Evolutionary conservation across 2,797 vertebrate genomes (phyloP).

Genomic region (Notolepis coatsorum): DNA sequence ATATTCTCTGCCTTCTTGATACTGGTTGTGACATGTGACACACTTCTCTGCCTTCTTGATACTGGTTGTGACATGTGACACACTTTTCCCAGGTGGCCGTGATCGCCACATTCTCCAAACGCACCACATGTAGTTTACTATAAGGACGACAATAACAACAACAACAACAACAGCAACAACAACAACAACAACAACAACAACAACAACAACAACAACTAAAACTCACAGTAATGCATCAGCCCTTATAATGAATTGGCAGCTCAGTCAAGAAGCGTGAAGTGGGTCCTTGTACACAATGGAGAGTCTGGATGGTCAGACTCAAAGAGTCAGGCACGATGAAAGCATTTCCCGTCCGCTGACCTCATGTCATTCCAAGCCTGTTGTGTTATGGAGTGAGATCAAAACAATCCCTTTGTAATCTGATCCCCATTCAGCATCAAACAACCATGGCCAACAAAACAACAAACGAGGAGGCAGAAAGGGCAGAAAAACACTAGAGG

Average conservation of each 20-base stretch:
- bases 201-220: background rate
- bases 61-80: background rate
- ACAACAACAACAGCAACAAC: constrained; percentile 1
- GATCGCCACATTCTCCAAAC: background rate
- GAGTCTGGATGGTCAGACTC: constrained; percentile 57
- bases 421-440: constrained; percentile 72
- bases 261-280: constrained; percentile 48
- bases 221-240: constrained; percentile 6
- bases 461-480: constrained; percentile 60
- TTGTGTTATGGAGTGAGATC: constrained; percentile 58
- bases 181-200: too few species aligned
- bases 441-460: constrained; percentile 68
- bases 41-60: background rate
- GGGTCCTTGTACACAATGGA: constrained; percentile 71
- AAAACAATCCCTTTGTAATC: constrained; percentile 79
- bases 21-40: background rate
- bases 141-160: background rate
- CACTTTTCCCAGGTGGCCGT: background rate
- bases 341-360: constrained; percentile 78
- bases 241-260: constrained; percentile 55
- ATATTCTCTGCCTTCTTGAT: background rate
- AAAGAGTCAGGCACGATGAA: constrained; percentile 72
- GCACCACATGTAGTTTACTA: background rate
- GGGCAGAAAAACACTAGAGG: constrained; percentile 37
- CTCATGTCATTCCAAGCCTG: constrained; percentile 67